phyloP scores from a whole-genome alignment of 2,113 vertebrate species.

The Abramis brama region DNA sequence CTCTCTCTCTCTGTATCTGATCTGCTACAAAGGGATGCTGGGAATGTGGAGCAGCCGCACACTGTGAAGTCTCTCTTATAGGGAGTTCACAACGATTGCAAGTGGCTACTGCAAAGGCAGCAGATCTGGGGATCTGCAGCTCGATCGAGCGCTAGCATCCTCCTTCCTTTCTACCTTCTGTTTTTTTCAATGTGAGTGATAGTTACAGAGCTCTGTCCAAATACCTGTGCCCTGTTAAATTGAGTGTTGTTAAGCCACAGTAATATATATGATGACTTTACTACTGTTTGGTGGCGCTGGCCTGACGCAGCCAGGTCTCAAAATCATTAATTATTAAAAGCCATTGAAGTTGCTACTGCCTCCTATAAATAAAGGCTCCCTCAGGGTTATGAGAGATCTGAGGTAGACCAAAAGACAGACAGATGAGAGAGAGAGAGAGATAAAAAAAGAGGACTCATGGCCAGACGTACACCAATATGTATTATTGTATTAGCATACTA shows the following conservation, averaged over 20 bases:
- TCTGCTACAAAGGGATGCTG: constrained; percentile 58
- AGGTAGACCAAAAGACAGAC: constrained; percentile 49
- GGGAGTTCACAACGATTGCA: constrained; percentile 35
- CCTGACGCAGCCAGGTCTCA: constrained; percentile 28
- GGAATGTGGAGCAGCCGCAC: constrained; percentile 17
- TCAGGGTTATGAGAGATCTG: constrained; percentile 46
- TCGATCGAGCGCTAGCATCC: constrained; percentile 27
- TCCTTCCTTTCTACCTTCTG: constrained; percentile 8
- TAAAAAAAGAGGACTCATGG: neutral
- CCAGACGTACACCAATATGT: neutral
- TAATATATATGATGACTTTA: constrained; percentile 49
- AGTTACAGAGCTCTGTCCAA: constrained; percentile 9
- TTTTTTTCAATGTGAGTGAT: neutral
- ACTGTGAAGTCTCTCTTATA: constrained; percentile 45
- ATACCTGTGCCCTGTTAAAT: neutral
- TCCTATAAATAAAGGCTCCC: constrained; percentile 60
- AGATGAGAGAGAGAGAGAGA: neutral
- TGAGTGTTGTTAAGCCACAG: constrained; percentile 44
- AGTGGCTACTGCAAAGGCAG: constrained; percentile 27
- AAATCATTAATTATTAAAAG: constrained; percentile 55
- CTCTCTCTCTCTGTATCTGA: constrained; percentile 53
- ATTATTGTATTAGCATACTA: neutral
- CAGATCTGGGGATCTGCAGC: constrained; percentile 6
- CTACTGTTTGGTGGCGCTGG: neutral
- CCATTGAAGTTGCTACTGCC: constrained; percentile 55